These are phyloP conservation scores for Bombylius major DNA, from an alignment of 2,888 invertebrate species.

Conservation along the genomic window DNA sequence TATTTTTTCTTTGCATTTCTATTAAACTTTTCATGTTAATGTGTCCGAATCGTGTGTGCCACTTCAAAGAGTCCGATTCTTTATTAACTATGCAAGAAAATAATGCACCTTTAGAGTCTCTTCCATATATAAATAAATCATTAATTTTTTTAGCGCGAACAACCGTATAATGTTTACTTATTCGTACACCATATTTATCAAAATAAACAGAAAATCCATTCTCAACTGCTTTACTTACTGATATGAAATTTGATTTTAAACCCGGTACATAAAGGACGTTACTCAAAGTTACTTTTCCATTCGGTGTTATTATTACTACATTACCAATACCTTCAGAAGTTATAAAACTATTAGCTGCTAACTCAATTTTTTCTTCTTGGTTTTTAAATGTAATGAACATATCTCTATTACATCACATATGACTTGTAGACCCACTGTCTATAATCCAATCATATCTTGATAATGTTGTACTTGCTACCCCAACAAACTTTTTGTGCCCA, in stretches of 20 bases:
- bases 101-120: too few species aligned
- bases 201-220: slow-evolving; percentile 6
- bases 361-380: neutral
- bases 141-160: slow-evolving; percentile 1
- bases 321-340: slow-evolving; percentile 7
- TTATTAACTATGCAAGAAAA: too few species aligned
- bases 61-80: neutral
- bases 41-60: neutral
- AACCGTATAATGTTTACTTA: slow-evolving; percentile 2
- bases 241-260: slow-evolving; percentile 14
- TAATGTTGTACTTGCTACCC: too few species aligned
- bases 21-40: neutral
- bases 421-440: neutral
- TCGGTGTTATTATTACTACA: neutral
- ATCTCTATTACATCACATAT: neutral
- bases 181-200: slow-evolving; percentile 1
- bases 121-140: neutral
- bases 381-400: neutral
- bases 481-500: too few species aligned
- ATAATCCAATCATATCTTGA: neutral
- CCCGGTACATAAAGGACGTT: slow-evolving; percentile 13
- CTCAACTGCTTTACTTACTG: slow-evolving; percentile 13
- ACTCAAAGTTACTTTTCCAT: slow-evolving; percentile 3
- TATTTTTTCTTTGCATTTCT: neutral
- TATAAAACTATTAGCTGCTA: slow-evolving; percentile 8